These are phyloP conservation scores for Leucophenga maculata DNA, from an alignment of 2,888 invertebrate genomes.

Conservation along the genomic window DNA sequence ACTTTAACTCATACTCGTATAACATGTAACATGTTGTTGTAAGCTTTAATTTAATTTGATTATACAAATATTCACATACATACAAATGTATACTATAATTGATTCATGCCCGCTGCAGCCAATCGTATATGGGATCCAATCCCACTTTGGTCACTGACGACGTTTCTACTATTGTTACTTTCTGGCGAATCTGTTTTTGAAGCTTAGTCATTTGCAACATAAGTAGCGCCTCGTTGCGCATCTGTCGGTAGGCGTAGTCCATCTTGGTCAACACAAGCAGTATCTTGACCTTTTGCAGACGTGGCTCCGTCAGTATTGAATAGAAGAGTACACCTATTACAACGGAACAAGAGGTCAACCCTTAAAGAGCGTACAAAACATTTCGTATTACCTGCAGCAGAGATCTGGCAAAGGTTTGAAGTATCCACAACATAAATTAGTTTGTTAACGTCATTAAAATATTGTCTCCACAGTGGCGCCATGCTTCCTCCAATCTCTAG, in stretches of 20 bases:
- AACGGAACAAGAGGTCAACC: constrained; percentile 62
- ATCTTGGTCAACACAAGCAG: constrained; percentile 85
- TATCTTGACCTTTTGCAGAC: constrained; percentile 79
- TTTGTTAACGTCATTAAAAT: constrained; percentile 78
- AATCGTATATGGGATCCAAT: constrained; percentile 78
- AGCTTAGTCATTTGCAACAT: constrained; percentile 85
- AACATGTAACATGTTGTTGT: background rate
- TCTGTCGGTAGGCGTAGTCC: constrained; percentile 89
- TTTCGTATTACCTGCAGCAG: constrained; percentile 77
- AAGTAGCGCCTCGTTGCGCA: constrained; percentile 87
- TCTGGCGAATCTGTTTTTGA: constrained; percentile 79
- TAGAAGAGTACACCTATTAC: constrained; percentile 83
- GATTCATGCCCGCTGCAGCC: constrained; percentile 72
- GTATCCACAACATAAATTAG: constrained; percentile 88
- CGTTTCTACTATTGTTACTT: constrained; percentile 81
- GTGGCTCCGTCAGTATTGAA: constrained; percentile 83
- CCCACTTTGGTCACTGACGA: constrained; percentile 83
- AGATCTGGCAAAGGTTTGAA: constrained; percentile 88
- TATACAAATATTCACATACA: constrained; percentile 21
- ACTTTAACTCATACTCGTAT: constrained; percentile 47
- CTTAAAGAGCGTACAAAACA: background rate
- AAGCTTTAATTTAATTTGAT: constrained; percentile 21
- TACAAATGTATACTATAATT: constrained; percentile 31
- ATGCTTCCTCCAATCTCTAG: constrained; percentile 87
- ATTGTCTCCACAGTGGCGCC: constrained; percentile 87